Conservation (phyloP, 2,888 invertebrate species). For the Seira ritae region DNA sequence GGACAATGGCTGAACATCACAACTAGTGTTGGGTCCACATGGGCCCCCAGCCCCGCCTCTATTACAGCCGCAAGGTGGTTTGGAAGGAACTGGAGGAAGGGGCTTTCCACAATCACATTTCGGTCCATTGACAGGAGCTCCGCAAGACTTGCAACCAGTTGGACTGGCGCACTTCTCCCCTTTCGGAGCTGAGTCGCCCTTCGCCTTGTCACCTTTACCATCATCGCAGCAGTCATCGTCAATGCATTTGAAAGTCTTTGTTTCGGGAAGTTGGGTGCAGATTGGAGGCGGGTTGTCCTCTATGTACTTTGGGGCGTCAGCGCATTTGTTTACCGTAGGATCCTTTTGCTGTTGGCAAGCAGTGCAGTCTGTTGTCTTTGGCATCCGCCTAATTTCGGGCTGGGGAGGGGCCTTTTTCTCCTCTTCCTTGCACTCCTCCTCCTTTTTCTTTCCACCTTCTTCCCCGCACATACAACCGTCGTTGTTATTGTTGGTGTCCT, state of each 20-base stretch:
- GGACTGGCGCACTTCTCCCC: background rate
- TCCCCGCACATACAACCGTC: background rate
- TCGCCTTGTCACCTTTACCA: background rate
- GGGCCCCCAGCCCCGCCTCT: background rate
- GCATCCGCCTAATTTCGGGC: background rate
- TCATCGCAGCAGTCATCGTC: background rate
- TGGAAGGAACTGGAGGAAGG: background rate
- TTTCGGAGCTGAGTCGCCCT: background rate
- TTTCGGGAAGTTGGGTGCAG: conserved; percentile 19
- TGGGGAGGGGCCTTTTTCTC: conserved; percentile 13
- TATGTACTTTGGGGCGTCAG: background rate
- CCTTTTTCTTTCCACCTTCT: no score
- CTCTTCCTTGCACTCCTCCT: background rate
- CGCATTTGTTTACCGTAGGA: background rate
- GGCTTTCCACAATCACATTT: conserved; percentile 4
- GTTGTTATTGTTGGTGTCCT: conserved; percentile 17
- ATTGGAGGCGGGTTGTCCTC: conserved; percentile 28
- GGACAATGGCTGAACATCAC: conserved; percentile 36
- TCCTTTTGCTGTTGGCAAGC: background rate
- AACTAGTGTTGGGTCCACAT: conserved; percentile 51
- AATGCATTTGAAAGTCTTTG: conserved; percentile 16
- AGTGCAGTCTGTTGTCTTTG: conserved; percentile 12
- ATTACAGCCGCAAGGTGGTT: conserved; percentile 12
- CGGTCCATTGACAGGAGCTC: conserved; percentile 19
- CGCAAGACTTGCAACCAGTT: background rate